A percentile compares a stretch with the other conserved stretches of the same genome.
phyloP scores from a whole-genome alignment of 1,140 invertebrate genomes.

The Monochamus saltuarius region DNA sequence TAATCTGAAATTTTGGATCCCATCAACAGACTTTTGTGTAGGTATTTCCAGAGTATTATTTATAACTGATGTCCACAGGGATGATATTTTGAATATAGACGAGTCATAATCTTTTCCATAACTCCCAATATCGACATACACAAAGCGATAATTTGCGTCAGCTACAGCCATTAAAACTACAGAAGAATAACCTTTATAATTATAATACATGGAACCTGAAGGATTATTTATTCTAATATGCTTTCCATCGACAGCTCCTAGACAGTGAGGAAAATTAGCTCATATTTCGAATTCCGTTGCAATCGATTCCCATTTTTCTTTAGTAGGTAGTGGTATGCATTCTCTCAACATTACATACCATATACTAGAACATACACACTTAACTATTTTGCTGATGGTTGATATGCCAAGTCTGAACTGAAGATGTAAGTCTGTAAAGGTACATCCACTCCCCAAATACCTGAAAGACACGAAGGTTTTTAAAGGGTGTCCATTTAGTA shows the following conservation, averaged over 20 bases:
- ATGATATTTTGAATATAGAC: slow-evolving; percentile 38
- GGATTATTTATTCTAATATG: slow-evolving; percentile 39
- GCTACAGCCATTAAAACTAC: slow-evolving; percentile 49
- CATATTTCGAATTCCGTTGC: slow-evolving; percentile 36
- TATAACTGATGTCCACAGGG: slow-evolving; percentile 18
- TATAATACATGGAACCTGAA: background rate
- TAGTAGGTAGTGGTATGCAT: slow-evolving; percentile 15
- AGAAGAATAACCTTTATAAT: slow-evolving; percentile 22
- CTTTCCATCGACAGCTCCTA: slow-evolving; percentile 52
- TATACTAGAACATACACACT: background rate
- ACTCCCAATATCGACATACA: slow-evolving; percentile 47
- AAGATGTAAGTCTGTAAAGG: slow-evolving; percentile 15
- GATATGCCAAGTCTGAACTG: slow-evolving; percentile 10
- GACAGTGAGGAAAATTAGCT: slow-evolving; percentile 43
- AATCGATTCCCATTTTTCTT: slow-evolving; percentile 36
- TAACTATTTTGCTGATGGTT: slow-evolving; percentile 5
- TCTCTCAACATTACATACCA: background rate
- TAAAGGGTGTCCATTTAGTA: no score
- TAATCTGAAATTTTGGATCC: slow-evolving; percentile 9
- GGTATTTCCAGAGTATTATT: slow-evolving; percentile 15
- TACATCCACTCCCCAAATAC: slow-evolving; percentile 17
- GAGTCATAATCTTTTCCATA: slow-evolving; percentile 49
- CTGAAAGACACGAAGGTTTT: slow-evolving; percentile 13
- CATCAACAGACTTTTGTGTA: slow-evolving; percentile 3
- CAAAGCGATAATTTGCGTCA: slow-evolving; percentile 49